Evolutionary conservation across 2,113 vertebrate species (phyloP).

Genomic region (Puntigrus tetrazona): DNA sequence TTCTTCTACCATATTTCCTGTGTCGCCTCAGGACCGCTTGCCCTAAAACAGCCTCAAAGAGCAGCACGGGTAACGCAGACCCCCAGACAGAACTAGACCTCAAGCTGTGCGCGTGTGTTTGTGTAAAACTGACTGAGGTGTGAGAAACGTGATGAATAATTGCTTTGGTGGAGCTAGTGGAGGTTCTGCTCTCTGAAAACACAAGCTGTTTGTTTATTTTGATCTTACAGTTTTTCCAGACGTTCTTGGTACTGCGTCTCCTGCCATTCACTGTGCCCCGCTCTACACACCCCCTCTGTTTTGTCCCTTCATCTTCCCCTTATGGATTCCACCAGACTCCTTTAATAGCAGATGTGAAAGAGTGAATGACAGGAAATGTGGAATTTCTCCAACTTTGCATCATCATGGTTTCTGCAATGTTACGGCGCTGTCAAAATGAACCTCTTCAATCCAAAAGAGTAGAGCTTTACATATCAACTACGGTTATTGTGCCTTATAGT

Average conservation of each 20-base stretch:
- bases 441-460: neutral
- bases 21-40: neutral
- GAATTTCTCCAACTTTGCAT: neutral
- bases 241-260: neutral
- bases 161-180: constrained; percentile 3
- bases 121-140: neutral
- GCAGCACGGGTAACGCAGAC: neutral
- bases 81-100: neutral
- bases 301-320: neutral
- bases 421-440: neutral
- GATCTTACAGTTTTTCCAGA: neutral
- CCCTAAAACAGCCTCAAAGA: constrained; percentile 3
- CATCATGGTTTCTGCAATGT: neutral
- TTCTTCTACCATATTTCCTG: neutral
- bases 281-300: neutral
- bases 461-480: neutral
- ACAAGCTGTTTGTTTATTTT: constrained; percentile 8
- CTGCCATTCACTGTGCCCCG: neutral
- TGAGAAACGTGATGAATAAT: constrained; percentile 31
- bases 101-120: neutral
- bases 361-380: neutral
- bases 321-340: neutral
- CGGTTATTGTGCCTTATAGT: neutral
- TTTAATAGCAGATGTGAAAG: neutral
- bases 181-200: neutral